These are phyloP conservation scores for Macrotus californicus DNA, from an alignment of 2,113 vertebrate genomes.

Conservation along the genomic window DNA sequence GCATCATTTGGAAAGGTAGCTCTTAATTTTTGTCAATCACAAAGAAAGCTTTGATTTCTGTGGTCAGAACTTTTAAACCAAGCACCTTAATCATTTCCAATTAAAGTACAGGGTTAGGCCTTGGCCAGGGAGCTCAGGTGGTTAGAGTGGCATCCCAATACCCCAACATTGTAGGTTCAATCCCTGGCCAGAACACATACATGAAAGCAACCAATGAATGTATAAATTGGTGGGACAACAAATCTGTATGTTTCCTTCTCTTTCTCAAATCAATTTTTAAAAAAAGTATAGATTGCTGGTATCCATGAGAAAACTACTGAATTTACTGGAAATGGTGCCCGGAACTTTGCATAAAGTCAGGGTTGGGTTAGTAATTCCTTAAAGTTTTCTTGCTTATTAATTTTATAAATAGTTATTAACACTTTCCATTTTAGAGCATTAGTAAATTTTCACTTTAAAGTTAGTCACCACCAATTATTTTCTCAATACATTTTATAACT, in stretches of 20 bases:
- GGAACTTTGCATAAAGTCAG: not conserved
- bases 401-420: not conserved
- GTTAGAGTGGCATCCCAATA: not conserved
- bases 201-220: not conserved
- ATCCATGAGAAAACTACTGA: not conserved
- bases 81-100: not conserved
- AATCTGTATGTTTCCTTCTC: not conserved
- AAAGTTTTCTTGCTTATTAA: not conserved
- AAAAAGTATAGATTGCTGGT: not conserved
- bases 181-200: not conserved
- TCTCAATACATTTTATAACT: not conserved
- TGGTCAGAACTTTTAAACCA: not conserved
- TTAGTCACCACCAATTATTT: not conserved
- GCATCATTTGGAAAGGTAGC: not conserved
- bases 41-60: not conserved
- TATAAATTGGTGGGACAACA: not conserved
- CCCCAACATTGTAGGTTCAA: not conserved
- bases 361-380: not conserved
- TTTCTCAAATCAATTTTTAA: not conserved
- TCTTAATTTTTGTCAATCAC: slow-evolving; percentile 12
- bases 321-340: not conserved
- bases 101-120: not conserved
- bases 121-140: not conserved
- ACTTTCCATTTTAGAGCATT: not conserved
- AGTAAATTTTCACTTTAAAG: not conserved